Base-by-base conservation (phyloP, 2,797 vertebrate species). In the Microcaecilia unicolor region DNA sequence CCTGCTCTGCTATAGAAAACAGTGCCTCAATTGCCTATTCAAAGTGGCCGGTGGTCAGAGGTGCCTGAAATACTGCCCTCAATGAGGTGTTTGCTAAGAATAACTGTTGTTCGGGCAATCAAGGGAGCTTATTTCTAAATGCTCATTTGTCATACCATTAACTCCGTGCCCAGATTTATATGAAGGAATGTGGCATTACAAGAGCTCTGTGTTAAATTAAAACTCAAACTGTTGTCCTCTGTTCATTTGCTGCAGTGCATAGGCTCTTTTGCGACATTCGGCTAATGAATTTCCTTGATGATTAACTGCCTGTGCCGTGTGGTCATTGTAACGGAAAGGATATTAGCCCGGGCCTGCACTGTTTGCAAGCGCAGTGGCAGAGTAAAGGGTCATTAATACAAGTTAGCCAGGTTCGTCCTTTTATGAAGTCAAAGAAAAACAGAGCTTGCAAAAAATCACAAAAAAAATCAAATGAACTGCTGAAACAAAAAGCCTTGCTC, bases 281-380 rank as follows among this genome's bases (percentile, higher is more conserved):
- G 46, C 51, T 74, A 80, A 78, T 76, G 49, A 65, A 76, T 76
- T 76, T 74, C 57, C 68, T 60, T 67, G 49, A 54, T 79, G 64
- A 81, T 79, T 78, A 78, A 78, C 62, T 72, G 66, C 55, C 41
- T 3, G 0, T 70, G 73, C 48, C 51, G 58, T 27, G 12, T 22
- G 29, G 37, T 25, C 35, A 51, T 58, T 67, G 51, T 47, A 60
- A 72, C 31, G 48, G 55, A 62, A 61, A 64, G 4, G 6, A n/a
- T 27, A 51, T 51, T 58, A 58, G 43, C 44, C 9, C 34, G 26
- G 31, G 2, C 6, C 18, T 10, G 15, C 19, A 48, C 10, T 16
- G 19, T 15, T 31, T 61, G 51, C 17, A 48, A 63, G 52, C 18
- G 55, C 66, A 55, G 39, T 51, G 35, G 31, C 38, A 58, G 6